Conservation (phyloP, 2,888 invertebrate species). For the Neoitamus cyanurus region DNA sequence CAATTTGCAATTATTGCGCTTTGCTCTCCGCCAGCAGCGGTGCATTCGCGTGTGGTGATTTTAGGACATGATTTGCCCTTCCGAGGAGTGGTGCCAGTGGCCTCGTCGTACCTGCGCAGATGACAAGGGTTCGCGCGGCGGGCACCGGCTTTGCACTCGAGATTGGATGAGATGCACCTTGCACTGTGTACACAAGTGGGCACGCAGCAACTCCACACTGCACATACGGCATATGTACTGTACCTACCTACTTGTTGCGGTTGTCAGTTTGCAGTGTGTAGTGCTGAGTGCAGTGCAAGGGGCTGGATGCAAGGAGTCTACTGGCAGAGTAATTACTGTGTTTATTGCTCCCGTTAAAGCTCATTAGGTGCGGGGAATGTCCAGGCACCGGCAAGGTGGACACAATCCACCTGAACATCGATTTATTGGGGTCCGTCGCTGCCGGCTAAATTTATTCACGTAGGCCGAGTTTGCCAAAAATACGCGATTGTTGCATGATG, state of each 20-base stretch:
- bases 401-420: conserved; percentile 8
- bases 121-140: background rate
- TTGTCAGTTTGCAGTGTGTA: background rate
- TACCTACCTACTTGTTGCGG: conserved; percentile 8
- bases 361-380: conserved; percentile 18
- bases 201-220: background rate
- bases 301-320: conserved; percentile 19
- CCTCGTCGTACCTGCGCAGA: conserved; percentile 16
- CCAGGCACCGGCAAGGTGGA: background rate
- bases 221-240: background rate
- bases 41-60: conserved; percentile 45
- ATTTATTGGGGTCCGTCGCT: background rate
- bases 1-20: conserved; percentile 37
- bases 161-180: conserved; percentile 36
- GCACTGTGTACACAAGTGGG: conserved; percentile 7
- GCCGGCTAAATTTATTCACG: background rate
- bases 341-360: conserved; percentile 35
- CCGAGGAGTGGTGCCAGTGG: background rate
- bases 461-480: background rate
- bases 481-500: background rate
- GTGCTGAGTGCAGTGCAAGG: background rate
- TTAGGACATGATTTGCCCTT: conserved; percentile 8
- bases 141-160: background rate
- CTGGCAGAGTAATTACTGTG: conserved; percentile 25
- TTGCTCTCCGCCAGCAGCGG: background rate